Percentiles rank a stretch among this genome's conserved stretches.
These are phyloP conservation scores for Adelges cooleyi DNA, from an alignment of 1,140 invertebrate species.

Conservation along the genomic window DNA sequence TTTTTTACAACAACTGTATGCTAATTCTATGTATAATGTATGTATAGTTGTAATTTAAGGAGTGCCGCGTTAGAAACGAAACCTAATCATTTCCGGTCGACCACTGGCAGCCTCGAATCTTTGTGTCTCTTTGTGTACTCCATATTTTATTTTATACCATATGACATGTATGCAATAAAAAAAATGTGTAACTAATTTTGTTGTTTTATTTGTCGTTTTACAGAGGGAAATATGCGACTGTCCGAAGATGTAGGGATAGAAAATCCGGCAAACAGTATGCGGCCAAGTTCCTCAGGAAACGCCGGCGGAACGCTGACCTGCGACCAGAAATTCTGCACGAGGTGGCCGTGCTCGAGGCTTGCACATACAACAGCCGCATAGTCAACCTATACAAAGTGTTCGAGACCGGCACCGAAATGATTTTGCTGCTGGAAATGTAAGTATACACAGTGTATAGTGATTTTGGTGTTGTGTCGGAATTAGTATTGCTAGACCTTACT, in stretches of 20 bases:
- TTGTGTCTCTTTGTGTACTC: too few species aligned
- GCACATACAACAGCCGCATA: conserved; percentile 55
- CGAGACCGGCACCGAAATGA: conserved; percentile 68
- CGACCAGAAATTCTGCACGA: conserved; percentile 79
- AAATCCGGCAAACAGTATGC: conserved; percentile 78
- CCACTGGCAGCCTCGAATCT: too few species aligned
- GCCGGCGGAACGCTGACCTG: conserved; percentile 68
- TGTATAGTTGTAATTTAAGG: too few species aligned
- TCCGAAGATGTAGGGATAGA: conserved; percentile 73
- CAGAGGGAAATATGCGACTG: conserved; percentile 94
- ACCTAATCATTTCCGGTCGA: too few species aligned
- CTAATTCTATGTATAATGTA: too few species aligned
- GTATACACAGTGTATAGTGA: conserved; percentile 37
- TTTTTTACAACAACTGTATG: too few species aligned
- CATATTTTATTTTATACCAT: too few species aligned
- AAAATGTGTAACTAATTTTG: too few species aligned
- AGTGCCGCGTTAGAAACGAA: too few species aligned
- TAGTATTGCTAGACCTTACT: too few species aligned
- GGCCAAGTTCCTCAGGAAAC: conserved; percentile 88
- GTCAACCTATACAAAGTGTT: conserved; percentile 80
- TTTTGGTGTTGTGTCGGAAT: too few species aligned
- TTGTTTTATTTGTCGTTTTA: conserved; percentile 38
- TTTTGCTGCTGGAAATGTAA: conserved; percentile 79
- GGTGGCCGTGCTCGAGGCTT: conserved; percentile 76
- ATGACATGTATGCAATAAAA: too few species aligned